Evolutionary conservation across 2,113 vertebrate genomes (phyloP).

Genomic region (Erinaceus europaeus): DNA sequence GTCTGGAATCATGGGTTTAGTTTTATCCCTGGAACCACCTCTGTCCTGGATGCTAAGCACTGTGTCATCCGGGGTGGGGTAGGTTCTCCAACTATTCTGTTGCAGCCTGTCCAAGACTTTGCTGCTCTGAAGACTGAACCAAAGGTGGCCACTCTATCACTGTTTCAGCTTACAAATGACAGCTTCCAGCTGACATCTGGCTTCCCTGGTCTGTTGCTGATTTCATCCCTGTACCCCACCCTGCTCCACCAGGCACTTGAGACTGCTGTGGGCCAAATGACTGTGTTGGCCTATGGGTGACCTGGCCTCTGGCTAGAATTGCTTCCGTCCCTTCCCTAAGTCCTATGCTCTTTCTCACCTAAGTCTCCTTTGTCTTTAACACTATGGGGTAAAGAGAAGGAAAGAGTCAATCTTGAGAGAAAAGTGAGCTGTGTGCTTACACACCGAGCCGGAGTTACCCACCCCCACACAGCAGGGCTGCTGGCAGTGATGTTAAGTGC

Average conservation of each 20-base stretch:
- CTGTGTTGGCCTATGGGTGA: slow-evolving; percentile 69
- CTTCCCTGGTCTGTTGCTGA: slow-evolving; percentile 69
- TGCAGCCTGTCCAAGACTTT: slow-evolving; percentile 61
- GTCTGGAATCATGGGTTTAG: slow-evolving; percentile 61
- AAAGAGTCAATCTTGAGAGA: slow-evolving; percentile 68
- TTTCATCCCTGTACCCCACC: slow-evolving; percentile 71
- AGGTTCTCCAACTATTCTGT: slow-evolving; percentile 60
- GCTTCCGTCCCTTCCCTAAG: slow-evolving; percentile 71
- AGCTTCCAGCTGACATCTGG: slow-evolving; percentile 76
- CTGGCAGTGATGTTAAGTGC: slow-evolving; percentile 63
- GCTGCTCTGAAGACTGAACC: slow-evolving; percentile 59
- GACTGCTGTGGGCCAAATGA: slow-evolving; percentile 64
- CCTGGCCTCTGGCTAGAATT: slow-evolving; percentile 74
- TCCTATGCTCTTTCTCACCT: slow-evolving; percentile 66
- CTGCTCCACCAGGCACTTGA: slow-evolving; percentile 69
- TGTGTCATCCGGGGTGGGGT: slow-evolving; percentile 69
- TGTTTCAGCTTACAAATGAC: slow-evolving; percentile 65
- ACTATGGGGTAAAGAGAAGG: slow-evolving; percentile 70
- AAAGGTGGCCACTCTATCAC: slow-evolving; percentile 72
- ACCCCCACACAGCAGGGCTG: slow-evolving; percentile 56
- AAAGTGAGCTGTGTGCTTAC: neutral
- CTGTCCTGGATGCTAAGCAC: slow-evolving; percentile 66
- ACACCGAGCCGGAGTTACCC: slow-evolving; percentile 19
- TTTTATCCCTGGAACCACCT: slow-evolving; percentile 67
- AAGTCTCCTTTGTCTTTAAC: slow-evolving; percentile 72